phyloP scores from a whole-genome alignment of 1,140 invertebrate genomes.

The Liolophura sinensis region DNA sequence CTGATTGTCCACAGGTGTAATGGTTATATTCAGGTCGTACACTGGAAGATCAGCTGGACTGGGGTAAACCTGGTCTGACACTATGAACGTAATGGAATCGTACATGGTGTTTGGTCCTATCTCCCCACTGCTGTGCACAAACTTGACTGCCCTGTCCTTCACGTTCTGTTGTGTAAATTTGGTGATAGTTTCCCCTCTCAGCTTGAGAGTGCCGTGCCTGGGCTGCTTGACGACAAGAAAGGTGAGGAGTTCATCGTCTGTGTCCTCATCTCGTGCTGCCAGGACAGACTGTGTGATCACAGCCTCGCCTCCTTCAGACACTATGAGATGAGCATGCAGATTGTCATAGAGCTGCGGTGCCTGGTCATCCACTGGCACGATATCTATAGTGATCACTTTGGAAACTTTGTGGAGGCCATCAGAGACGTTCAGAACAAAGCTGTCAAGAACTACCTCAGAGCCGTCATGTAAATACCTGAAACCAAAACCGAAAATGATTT shows the following conservation, averaged over 20 bases:
- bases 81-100: slow-evolving; percentile 58
- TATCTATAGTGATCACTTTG: slow-evolving; percentile 49
- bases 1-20: slow-evolving; percentile 58
- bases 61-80: slow-evolving; percentile 54
- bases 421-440: slow-evolving; percentile 52
- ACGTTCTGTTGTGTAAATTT: slow-evolving; percentile 53
- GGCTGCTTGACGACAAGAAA: slow-evolving; percentile 57
- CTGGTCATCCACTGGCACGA: slow-evolving; percentile 57
- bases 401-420: slow-evolving; percentile 57
- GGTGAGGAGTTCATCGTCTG: slow-evolving; percentile 48
- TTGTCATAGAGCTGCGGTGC: slow-evolving; percentile 45
- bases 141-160: slow-evolving; percentile 42
- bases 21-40: slow-evolving; percentile 54
- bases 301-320: slow-evolving; percentile 50
- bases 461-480: slow-evolving; percentile 57
- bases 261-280: slow-evolving; percentile 56
- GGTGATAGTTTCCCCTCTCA: slow-evolving; percentile 41
- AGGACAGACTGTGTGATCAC: slow-evolving; percentile 51
- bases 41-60: slow-evolving; percentile 45
- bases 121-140: slow-evolving; percentile 55
- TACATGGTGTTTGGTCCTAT: slow-evolving; percentile 46
- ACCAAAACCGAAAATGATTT: slow-evolving; percentile 5
- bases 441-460: slow-evolving; percentile 51
- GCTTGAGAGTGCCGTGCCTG: slow-evolving; percentile 50
- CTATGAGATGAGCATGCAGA: slow-evolving; percentile 39